Base-by-base conservation (phyloP, 2,113 vertebrate species). In the Pitta sordida region DNA sequence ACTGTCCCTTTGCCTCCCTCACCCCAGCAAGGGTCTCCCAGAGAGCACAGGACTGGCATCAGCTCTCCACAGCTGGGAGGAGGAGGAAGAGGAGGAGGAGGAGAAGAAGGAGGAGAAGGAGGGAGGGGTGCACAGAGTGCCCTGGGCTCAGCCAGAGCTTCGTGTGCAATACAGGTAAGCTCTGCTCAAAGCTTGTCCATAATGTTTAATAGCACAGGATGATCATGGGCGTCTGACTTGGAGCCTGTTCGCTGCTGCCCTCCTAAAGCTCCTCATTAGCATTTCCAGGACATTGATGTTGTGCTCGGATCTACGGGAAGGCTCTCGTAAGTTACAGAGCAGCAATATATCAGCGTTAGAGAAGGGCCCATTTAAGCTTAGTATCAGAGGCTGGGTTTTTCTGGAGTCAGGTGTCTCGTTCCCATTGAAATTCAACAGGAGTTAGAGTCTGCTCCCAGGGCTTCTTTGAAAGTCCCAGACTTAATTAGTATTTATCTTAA, bases 401-500 rank as follows among this genome's bases (percentile, higher is more conserved):
- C 94, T 91, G 76, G 90, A 94, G 83, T 93, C 84, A 94, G 95
- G 96, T 94, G 84, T 89, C 93, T 94, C 5, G 0, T 85, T 90
- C 84, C 95, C 94, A 96, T 92, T 96, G 96, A 96, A 96, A 96
- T 96, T 94, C 93, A 92, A 85, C 89, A 87, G 70, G 89, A 96
- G 91, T 91, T 95, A 84, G 87, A 96, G 81, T 59, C 90, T 89
- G 87, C 89, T 96, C 94, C 82, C 81, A 85, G 96, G 94, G 95
- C 86, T 96, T 96, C 95, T 94, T 90, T 94, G 83, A 96, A 96
- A 94, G 87, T 94, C 94, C 93, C 96, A 96, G 95, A 89, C 84
- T 96, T 96, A 95, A 96, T 96, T 95, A 95, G 93, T 92, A 95
- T 96, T 96, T 96, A 94, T 96, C 94, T 92, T 95, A 93, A 94